Conservation (phyloP, 2,888 invertebrate genomes). For the Brachynemurus nebulosus region DNA sequence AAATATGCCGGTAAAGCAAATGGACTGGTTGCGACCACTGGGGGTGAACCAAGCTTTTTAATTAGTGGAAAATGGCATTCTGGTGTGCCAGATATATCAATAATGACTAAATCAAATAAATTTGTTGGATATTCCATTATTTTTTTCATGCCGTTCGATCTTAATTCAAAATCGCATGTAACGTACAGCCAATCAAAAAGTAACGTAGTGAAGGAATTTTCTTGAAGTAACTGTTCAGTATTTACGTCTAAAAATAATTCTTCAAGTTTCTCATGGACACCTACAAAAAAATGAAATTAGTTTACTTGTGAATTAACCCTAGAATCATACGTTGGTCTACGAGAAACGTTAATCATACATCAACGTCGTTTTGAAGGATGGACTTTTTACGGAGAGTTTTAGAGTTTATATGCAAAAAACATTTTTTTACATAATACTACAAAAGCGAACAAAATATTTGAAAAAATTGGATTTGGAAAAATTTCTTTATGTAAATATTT, state of each 20-base stretch:
- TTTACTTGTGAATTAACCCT: too few relatives aligned
- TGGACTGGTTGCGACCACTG: slow-evolving; percentile 1
- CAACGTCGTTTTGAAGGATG: too few relatives aligned
- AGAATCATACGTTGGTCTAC: too few relatives aligned
- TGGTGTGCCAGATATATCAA: slow-evolving; percentile 2
- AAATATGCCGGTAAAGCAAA: background rate
- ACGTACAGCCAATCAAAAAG: slow-evolving; percentile 1
- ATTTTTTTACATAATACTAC: too few relatives aligned
- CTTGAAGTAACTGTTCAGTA: too few relatives aligned
- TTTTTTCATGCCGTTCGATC: background rate
- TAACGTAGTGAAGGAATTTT: background rate
- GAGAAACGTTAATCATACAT: too few relatives aligned
- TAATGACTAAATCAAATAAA: slow-evolving; percentile 8
- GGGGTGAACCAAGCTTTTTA: background rate
- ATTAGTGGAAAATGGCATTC: slow-evolving; percentile 7
- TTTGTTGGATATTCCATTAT: slow-evolving; percentile 4
- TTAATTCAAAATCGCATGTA: background rate
- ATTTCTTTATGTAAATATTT: too few relatives aligned
- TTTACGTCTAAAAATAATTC: background rate
- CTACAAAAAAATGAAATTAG: background rate
- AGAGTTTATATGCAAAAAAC: too few relatives aligned
- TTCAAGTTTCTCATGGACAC: background rate
- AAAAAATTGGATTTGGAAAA: too few relatives aligned
- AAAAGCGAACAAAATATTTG: too few relatives aligned
- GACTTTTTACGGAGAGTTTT: too few relatives aligned